Percentiles rank a stretch among this genome's conserved stretches.
These are phyloP conservation scores for Motacilla tschutschensis DNA, from an alignment of 2,113 vertebrate genomes.

Conservation along the genomic window DNA sequence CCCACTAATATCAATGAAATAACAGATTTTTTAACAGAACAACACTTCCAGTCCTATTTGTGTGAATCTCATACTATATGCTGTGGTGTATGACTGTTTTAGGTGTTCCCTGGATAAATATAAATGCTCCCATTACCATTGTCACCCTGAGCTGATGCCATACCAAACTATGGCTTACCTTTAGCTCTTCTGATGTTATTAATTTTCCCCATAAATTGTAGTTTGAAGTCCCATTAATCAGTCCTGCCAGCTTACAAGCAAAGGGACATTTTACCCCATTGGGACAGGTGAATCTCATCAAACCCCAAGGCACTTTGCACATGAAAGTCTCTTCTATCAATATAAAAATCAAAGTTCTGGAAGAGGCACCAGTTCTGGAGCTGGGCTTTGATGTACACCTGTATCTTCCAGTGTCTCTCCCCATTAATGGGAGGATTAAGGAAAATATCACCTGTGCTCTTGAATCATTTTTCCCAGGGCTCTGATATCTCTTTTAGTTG, in stretches of 20 bases:
- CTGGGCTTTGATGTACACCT: background rate
- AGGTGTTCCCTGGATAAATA: background rate
- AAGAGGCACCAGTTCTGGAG: background rate
- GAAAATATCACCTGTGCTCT: background rate
- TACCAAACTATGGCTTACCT: background rate
- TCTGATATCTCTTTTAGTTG: background rate
- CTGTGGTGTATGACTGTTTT: background rate
- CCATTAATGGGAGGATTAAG: background rate
- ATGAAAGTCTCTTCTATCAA: background rate
- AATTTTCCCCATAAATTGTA: background rate
- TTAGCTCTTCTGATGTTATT: background rate
- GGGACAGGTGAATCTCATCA: background rate
- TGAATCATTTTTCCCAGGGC: background rate
- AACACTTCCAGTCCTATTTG: background rate
- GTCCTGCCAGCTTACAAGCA: background rate
- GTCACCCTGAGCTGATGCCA: background rate
- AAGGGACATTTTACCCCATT: background rate
- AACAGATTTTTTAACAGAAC: background rate
- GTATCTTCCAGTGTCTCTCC: background rate
- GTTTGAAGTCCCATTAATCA: rapidly evolving
- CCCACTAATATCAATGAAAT: background rate
- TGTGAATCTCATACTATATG: background rate
- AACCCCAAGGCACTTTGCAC: background rate
- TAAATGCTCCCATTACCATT: background rate
- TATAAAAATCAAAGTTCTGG: background rate